Evolutionary conservation across 2,797 vertebrate species (phyloP).

Genomic region (Chrosomus eos): DNA sequence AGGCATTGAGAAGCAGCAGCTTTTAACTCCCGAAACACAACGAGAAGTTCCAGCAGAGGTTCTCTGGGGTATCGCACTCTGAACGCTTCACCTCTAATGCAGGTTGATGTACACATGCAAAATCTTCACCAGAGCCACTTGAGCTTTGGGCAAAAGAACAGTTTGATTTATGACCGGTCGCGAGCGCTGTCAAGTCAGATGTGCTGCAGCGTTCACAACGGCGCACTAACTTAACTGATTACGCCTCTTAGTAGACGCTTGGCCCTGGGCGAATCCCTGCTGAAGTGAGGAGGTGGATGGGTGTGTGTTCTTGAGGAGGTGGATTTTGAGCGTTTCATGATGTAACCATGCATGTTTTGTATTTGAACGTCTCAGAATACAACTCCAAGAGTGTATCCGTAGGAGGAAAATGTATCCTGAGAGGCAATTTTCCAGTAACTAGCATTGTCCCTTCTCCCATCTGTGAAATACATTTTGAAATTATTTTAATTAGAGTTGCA

Average conservation of each 20-base stretch:
- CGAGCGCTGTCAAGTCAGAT: constrained; percentile 50
- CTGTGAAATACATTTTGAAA: constrained; percentile 42
- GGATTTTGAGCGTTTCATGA: constrained; percentile 7
- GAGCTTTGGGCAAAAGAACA: constrained; percentile 47
- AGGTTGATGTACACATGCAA: constrained; percentile 49
- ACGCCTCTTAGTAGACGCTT: constrained; percentile 26
- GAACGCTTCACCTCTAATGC: constrained; percentile 45
- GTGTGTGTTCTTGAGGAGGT: constrained; percentile 33
- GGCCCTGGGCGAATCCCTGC: constrained; percentile 32
- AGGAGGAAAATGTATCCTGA: constrained; percentile 29
- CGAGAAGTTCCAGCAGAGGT: constrained; percentile 23
- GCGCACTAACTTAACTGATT: constrained; percentile 50
- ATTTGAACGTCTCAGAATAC: constrained; percentile 12
- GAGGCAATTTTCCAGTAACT: constrained; percentile 42
- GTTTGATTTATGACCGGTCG: constrained; percentile 55
- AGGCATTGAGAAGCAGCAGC: constrained; percentile 12
- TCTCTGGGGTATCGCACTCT: constrained; percentile 42
- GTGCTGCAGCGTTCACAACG: constrained; percentile 39
- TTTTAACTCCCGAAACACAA: constrained; percentile 22
- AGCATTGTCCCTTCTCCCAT: constrained; percentile 30
- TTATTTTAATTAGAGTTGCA: constrained; percentile 37
- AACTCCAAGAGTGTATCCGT: constrained; percentile 2
- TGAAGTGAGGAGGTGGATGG: constrained; percentile 31
- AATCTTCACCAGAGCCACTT: constrained; percentile 34
- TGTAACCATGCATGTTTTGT: constrained; percentile 9